phyloP scores from a whole-genome alignment of 2,888 invertebrate genomes.

The Tenthredo mesomela region DNA sequence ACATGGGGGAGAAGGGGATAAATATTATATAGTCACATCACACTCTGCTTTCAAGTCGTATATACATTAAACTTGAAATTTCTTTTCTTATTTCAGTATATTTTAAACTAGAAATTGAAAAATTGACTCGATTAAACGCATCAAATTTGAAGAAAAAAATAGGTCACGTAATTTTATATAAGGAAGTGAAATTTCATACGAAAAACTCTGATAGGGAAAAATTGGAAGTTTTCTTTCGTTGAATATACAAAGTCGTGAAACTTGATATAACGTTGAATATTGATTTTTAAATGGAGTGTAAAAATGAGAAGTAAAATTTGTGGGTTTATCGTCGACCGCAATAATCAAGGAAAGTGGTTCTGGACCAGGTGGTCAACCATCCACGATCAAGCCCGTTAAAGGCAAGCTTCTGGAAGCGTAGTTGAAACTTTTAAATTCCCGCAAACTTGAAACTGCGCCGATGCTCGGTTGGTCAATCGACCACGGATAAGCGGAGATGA shows the following conservation, averaged over 20 bases:
- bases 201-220: not conserved
- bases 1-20: not conserved
- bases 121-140: not conserved
- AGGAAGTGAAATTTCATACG: not conserved
- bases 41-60: not conserved
- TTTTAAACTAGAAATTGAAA: not conserved
- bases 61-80: not conserved
- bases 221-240: not conserved
- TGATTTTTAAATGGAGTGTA: conserved; percentile 8
- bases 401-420: conserved; percentile 40
- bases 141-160: not conserved
- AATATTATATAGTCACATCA: not conserved
- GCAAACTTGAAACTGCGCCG: conserved; percentile 41
- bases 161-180: not conserved
- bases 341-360: conserved; percentile 42
- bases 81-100: not conserved
- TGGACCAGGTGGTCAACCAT: conserved; percentile 48
- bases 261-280: not conserved
- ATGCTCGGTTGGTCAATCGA: conserved; percentile 44
- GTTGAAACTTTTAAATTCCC: conserved; percentile 51
- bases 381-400: conserved; percentile 41
- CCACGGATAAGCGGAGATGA: conserved; percentile 17
- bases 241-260: not conserved
- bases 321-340: conserved; percentile 33
- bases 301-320: conserved; percentile 20